phyloP scores from a whole-genome alignment of 1,140 invertebrate genomes.

The Saccostrea echinata region DNA sequence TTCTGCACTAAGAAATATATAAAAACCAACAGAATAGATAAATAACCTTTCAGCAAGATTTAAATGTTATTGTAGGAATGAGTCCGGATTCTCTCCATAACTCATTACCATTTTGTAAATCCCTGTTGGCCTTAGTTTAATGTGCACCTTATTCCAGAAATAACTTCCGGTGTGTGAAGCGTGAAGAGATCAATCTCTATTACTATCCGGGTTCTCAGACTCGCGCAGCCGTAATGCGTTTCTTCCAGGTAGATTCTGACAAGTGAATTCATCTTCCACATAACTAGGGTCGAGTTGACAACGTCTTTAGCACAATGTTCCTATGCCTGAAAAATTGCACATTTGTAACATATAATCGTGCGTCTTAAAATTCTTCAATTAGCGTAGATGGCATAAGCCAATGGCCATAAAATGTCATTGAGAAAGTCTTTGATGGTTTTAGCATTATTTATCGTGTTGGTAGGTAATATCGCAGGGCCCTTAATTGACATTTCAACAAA shows the following conservation, averaged over 20 bases:
- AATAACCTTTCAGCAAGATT: not conserved
- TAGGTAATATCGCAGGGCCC: not conserved
- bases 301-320: not conserved
- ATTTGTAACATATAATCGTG: not conserved
- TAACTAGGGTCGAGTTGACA: not conserved
- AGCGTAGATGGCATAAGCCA: not conserved
- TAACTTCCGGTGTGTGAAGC: not conserved
- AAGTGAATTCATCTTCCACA: conserved; percentile 8
- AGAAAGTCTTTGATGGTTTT: not conserved
- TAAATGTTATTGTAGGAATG: not conserved
- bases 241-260: conserved; percentile 20
- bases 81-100: not conserved
- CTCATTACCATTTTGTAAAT: not conserved
- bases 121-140: not conserved
- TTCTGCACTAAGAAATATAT: not conserved
- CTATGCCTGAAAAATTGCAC: not conserved
- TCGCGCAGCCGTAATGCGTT: not conserved
- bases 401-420: not conserved
- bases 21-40: not conserved
- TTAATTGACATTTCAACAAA: conserved; percentile 20
- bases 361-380: not conserved
- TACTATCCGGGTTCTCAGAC: not conserved
- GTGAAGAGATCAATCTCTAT: not conserved
- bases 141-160: conserved; percentile 18
- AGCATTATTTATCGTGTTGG: not conserved